Evolutionary conservation across 2,888 invertebrate genomes (phyloP), one percentile per base, ranked within the genome.

Genomic region (Athalia rosae): DNA sequence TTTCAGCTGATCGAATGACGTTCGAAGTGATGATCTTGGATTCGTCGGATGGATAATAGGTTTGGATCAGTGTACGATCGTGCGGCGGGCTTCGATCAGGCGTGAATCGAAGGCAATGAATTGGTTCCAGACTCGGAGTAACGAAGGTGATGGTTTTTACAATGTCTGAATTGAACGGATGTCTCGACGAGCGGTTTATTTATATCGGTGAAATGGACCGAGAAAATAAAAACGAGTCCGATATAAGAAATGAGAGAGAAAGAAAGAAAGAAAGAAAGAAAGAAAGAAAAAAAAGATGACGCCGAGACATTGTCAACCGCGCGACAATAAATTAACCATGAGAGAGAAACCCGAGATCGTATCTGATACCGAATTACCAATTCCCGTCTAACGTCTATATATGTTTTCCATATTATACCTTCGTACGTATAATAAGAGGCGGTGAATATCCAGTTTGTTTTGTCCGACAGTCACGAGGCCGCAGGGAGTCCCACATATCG

Each of bases 361-460:
- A 71, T 71, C 71, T 58, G 58, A 56, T n/a, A 71, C 71, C 43
- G 71, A 71, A 71, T 71, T 71, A 71, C 71, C 43, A 71, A 71
- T 58, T 71, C 58, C 71, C 45, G 58, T 58, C 71, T 56, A 11
- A 53, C 53, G n/a, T 53, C 53, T 53, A 53, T n/a, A n/a, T 28
- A 28, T n/a, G n/a, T 28, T 28, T 28, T 28, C 28, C 28, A 28
- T 28, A 2, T 41, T 47, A 4, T 41, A 28, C 41, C 2, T 28
- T 6, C 41, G 41, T 62, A 62, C 28, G 41, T 41, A 62, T 5
- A 58, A 58, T 58, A 62, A 58, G 11, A 56, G 71, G 71, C 71
- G 58, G 56, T 58, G 58, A 71, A 71, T 71, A 28, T 58, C 56
- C 71, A 41, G 7, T 45, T 45, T 58, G 58, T 56, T 71, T 58